Evolutionary conservation across 2,797 vertebrate genomes (phyloP).

Genomic region (Molothrus aeneus): DNA sequence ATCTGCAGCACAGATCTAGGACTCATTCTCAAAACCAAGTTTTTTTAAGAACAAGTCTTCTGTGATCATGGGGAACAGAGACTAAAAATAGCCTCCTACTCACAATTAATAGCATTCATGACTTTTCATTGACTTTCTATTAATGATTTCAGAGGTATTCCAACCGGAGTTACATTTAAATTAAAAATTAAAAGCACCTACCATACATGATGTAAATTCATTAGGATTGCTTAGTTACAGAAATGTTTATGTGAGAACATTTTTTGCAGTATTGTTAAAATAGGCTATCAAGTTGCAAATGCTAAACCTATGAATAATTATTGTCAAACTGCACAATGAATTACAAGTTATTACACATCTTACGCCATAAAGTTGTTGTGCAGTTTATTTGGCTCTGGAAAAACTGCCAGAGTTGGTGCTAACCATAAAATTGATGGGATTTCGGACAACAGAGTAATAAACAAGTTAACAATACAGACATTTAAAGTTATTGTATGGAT

Average conservation of each 20-base stretch:
- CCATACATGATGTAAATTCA: constrained; percentile 34
- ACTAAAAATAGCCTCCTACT: constrained; percentile 15
- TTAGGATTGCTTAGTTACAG: constrained; percentile 39
- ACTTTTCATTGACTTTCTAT: constrained; percentile 43
- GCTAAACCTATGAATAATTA: constrained; percentile 49
- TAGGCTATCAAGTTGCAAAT: constrained; percentile 52
- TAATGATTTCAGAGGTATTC: constrained; percentile 45
- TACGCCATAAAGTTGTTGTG: background rate
- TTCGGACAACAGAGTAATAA: background rate
- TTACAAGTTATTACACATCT: constrained; percentile 28
- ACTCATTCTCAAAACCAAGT: background rate
- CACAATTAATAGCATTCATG: constrained; percentile 49
- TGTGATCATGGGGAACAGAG: background rate
- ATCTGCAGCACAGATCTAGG: background rate
- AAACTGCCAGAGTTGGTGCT: background rate
- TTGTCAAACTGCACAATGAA: constrained; percentile 9
- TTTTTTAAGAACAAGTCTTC: background rate
- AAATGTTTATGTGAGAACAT: constrained; percentile 59
- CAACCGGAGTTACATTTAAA: constrained; percentile 46
- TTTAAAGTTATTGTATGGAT: background rate
- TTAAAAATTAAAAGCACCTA: constrained; percentile 57
- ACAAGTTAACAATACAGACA: background rate
- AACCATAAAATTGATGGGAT: background rate
- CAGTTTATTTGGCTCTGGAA: constrained; percentile 11
- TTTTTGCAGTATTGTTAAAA: constrained; percentile 35